phyloP scores from a whole-genome alignment of 2,113 vertebrate genomes.

The Eulemur macaco region DNA sequence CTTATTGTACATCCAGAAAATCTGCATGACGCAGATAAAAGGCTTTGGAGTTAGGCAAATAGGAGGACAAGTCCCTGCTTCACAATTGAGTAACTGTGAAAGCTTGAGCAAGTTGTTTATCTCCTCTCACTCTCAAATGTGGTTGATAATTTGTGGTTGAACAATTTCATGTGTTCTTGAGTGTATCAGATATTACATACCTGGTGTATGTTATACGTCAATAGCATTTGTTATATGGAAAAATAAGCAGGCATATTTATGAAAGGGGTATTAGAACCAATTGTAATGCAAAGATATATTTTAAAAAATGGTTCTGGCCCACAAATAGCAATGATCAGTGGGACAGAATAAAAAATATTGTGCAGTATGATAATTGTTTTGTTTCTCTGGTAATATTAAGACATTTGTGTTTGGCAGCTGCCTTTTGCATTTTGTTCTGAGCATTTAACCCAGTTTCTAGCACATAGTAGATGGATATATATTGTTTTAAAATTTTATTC shows the following conservation, averaged over 20 bases:
- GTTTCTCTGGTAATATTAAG: neutral
- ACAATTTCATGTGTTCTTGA: neutral
- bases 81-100: neutral
- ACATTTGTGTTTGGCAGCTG: neutral
- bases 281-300: neutral
- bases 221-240: neutral
- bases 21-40: neutral
- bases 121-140: neutral
- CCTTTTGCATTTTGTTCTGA: conserved; percentile 8
- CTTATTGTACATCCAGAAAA: neutral
- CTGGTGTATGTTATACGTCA: neutral
- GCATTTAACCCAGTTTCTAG: conserved; percentile 14
- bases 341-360: neutral
- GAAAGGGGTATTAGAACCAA: neutral
- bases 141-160: neutral
- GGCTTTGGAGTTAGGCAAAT: neutral
- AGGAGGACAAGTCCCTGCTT: neutral
- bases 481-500: neutral
- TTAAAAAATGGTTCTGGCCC: neutral
- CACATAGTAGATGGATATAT: neutral
- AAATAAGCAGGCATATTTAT: conserved; percentile 2
- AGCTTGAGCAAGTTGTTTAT: neutral
- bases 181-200: neutral
- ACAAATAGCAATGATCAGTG: neutral
- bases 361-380: neutral